Conservation (phyloP, 2,888 invertebrate species). For the Pristionchus entomophagus region DNA sequence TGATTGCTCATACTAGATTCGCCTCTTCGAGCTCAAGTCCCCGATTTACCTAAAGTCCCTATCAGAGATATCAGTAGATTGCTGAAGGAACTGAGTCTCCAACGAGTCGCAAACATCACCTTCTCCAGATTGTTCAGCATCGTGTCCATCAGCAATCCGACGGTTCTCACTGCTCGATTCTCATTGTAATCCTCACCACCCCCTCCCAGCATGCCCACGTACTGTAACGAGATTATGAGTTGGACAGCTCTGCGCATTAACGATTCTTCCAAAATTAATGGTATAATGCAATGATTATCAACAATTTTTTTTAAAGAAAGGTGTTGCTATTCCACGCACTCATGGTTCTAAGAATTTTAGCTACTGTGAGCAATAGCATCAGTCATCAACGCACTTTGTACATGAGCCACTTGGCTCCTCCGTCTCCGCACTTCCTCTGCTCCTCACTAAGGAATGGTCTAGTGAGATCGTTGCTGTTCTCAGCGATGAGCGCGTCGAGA, state of each 20-base stretch:
- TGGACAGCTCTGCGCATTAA: too few species aligned
- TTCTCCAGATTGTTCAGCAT: constrained; percentile 29
- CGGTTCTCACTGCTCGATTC: not conserved
- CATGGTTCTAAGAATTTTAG: too few species aligned
- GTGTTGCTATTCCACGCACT: too few species aligned
- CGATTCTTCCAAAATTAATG: too few species aligned
- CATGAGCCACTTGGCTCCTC: constrained; percentile 30
- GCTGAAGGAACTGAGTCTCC: too few species aligned
- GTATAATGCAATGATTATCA: not conserved
- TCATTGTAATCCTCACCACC: constrained; percentile 12
- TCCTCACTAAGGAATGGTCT: not conserved
- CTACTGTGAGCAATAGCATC: too few species aligned
- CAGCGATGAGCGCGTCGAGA: constrained; percentile 25
- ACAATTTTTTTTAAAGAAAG: too few species aligned
- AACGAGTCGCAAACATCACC: too few species aligned
- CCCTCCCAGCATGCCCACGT: constrained; percentile 1
- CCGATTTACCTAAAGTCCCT: too few species aligned
- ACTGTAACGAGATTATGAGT: not conserved
- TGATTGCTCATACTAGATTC: not conserved
- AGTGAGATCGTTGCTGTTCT: constrained; percentile 20
- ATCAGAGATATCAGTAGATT: too few species aligned
- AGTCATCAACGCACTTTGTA: constrained; percentile 32
- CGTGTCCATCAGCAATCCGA: constrained; percentile 20
- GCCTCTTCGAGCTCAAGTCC: too few species aligned
- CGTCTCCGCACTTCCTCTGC: not conserved